Percentiles rank a stretch among this genome's conserved stretches.
These are phyloP conservation scores for Luidia sarsii DNA, from an alignment of 53 echinoderm and acorn worm species.

Conservation along the genomic window DNA sequence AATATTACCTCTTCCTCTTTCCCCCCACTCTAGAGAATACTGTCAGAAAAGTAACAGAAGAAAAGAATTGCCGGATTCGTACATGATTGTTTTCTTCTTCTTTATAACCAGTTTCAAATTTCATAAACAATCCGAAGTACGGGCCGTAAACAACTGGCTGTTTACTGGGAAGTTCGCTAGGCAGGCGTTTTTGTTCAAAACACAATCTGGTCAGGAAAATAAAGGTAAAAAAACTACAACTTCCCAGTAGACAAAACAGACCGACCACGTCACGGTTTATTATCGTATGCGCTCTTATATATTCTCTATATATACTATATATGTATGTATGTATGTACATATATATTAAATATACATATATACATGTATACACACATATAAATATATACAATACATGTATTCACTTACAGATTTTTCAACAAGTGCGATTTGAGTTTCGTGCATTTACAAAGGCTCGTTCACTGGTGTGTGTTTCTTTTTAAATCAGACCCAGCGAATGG, in stretches of 20 bases:
- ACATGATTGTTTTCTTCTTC: constrained; percentile 11
- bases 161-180: not conserved
- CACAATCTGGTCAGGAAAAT: not conserved
- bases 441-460: too few species aligned
- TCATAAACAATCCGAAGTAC: constrained; percentile 39
- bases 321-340: constrained; percentile 55
- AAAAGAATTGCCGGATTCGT: not conserved
- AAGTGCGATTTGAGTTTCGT: too few species aligned
- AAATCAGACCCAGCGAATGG: too few species aligned
- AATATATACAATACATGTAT: constrained; percentile 37
- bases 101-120: constrained; percentile 35
- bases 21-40: constrained; percentile 22
- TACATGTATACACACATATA: constrained; percentile 36
- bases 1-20: not conserved
- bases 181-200: too few species aligned
- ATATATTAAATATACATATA: constrained; percentile 55
- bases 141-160: constrained; percentile 2
- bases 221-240: not conserved
- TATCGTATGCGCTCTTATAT: constrained; percentile 38
- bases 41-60: constrained; percentile 17
- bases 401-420: too few species aligned
- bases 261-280: constrained; percentile 11
- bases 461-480: too few species aligned
- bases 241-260: constrained; percentile 23
- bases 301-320: constrained; percentile 53